Base-by-base conservation (phyloP, 1,140 invertebrate species). In the Drosophila pachea region DNA sequence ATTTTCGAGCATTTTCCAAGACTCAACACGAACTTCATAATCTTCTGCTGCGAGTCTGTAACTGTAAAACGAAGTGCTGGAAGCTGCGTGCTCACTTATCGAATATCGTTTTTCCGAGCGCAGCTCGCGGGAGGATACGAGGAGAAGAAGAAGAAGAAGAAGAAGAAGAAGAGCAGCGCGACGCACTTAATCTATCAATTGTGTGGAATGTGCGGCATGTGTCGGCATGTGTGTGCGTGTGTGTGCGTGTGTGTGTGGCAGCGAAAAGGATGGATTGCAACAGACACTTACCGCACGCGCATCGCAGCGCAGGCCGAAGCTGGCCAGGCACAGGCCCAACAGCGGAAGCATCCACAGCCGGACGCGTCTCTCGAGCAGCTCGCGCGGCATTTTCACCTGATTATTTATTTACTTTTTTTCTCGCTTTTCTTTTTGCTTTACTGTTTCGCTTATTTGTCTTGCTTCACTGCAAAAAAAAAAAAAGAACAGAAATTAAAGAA, bases 211-310 rank as follows among this genome's bases (percentile, higher is more conserved):
- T 52, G 56, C 42, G 47, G 56, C 47, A 52, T 14, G 40, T 9
- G 5, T 43, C 6, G 35, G 33, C 8, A 12, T 5, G n/a, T 4
- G 31, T n/a, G 58, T 16, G 48, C 8, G 29, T 5, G n/a, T 4
- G 31, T n/a, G 58, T 16, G 48, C 32, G 22, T 22, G 22, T 5
- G 29, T 7, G n/a, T 5, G 31, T 22, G 40, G 2, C 1, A 4
- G 33, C 9, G 31, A 9, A 14, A 9, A n/a, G 29, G 38, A 22
- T 22, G n/a, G 12, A 33, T 7, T 9, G 55, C 48, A 50, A 33
- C n/a, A 14, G 50, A 7, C 45, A 86, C 86, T 88, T 73, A 88
- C 87, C 78, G 87, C 87, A 83, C 87, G 74, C 42, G 87, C 87
- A 68, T 88, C 87, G 68, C 81, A 88, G 11, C 69, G 78, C 29